These are phyloP conservation scores for Trachemys scripta DNA, from an alignment of 2,113 vertebrate species.

Conservation along the genomic window DNA sequence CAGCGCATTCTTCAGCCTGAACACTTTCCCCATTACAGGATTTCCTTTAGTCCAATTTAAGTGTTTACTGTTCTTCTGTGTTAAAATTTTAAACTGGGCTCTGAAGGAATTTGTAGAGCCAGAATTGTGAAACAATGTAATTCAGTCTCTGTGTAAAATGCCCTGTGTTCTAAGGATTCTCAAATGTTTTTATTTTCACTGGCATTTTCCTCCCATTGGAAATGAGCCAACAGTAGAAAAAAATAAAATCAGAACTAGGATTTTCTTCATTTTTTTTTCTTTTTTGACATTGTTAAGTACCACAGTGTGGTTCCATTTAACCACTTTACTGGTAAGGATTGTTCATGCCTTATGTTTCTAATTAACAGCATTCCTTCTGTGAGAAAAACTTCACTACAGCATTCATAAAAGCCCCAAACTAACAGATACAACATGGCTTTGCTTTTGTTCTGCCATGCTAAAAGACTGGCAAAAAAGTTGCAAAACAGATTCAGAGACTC, in stretches of 20 bases:
- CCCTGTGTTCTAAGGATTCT: background rate
- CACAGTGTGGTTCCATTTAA: background rate
- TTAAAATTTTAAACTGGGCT: background rate
- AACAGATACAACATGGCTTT: conserved; percentile 37
- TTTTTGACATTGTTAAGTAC: background rate
- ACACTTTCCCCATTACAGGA: background rate
- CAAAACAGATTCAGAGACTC: background rate
- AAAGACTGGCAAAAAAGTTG: background rate
- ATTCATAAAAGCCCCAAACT: conserved; percentile 27
- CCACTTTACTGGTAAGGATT: conserved; percentile 51
- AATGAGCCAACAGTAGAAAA: background rate
- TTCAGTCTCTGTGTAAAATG: background rate
- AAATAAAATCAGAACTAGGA: background rate
- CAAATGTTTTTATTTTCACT: background rate
- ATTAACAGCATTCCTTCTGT: conserved; percentile 50
- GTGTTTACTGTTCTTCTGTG: background rate
- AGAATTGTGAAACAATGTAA: background rate
- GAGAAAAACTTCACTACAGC: conserved; percentile 15
- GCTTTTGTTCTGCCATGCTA: conserved; percentile 25
- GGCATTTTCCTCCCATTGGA: background rate
- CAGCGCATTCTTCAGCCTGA: background rate
- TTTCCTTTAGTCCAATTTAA: background rate
- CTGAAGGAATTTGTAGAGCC: background rate
- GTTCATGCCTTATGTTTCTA: conserved; percentile 63
- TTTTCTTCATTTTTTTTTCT: background rate